Conservation (phyloP, 64 coral and sea anemone species). For the Pocillopora verrucosa region DNA sequence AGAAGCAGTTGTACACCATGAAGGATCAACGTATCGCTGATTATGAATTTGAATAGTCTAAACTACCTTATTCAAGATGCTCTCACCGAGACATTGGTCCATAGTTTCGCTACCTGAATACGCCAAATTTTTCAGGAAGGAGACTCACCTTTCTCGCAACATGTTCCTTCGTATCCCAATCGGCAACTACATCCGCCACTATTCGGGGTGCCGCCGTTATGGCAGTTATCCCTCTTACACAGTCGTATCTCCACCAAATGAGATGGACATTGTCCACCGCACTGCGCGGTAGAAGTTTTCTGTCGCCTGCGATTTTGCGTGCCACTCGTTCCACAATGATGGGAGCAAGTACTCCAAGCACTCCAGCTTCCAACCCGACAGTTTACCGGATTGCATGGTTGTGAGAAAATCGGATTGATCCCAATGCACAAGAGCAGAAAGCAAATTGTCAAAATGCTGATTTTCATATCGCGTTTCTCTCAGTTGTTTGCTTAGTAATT, state of each 20-base stretch:
- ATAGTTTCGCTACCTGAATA: too few relatives aligned
- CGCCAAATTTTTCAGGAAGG: too few relatives aligned
- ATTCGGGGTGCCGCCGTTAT: background rate
- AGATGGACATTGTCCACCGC: constrained; percentile 8
- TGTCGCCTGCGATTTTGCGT: background rate
- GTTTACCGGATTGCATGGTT: background rate
- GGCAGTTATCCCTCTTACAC: constrained; percentile 16
- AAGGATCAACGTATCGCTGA: too few relatives aligned
- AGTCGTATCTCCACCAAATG: background rate
- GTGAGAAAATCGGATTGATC: background rate
- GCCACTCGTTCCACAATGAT: background rate
- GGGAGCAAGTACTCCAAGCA: background rate
- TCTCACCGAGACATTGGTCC: too few relatives aligned
- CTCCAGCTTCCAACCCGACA: constrained; percentile 38
- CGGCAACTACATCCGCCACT: background rate
- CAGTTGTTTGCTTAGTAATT: background rate
- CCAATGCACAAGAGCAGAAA: background rate
- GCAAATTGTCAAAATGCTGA: background rate
- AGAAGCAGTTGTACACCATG: too few relatives aligned
- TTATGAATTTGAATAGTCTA: too few relatives aligned
- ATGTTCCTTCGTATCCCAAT: background rate
- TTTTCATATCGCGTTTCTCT: background rate
- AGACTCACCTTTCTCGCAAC: constrained; percentile 23
- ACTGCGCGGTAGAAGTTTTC: background rate
- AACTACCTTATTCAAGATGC: too few relatives aligned